Percentiles rank a stretch among this genome's conserved stretches.
Conservation (phyloP, 2,888 invertebrate species). For the Tromatobia lineatoria region DNA sequence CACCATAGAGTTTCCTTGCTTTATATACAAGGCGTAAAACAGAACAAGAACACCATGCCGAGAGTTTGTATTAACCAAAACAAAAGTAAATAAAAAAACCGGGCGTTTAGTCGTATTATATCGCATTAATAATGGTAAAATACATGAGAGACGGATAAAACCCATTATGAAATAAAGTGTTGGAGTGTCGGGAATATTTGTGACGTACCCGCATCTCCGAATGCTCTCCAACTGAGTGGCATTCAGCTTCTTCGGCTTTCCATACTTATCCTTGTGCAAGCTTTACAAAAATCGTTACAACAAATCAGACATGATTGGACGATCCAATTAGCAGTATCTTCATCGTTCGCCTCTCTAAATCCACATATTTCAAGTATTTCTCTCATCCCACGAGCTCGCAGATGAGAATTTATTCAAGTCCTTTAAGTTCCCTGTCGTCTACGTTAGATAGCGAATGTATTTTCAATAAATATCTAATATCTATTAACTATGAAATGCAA, state of each 20-base stretch:
- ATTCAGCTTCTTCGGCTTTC: constrained; percentile 93
- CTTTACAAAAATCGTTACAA: constrained; percentile 89
- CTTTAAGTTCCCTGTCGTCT: constrained; percentile 3
- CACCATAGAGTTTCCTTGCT: constrained; percentile 45
- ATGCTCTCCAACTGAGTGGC: constrained; percentile 92
- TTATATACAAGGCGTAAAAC: constrained; percentile 45
- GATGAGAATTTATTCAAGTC: neutral
- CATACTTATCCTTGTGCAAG: constrained; percentile 95
- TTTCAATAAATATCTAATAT: constrained; percentile 19
- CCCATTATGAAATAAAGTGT: constrained; percentile 41
- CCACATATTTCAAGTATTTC: neutral
- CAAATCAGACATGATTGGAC: constrained; percentile 72
- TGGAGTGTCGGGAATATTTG: constrained; percentile 77
- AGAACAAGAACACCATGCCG: constrained; percentile 63
- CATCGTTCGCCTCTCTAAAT: neutral
- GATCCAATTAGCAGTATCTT: constrained; percentile 27
- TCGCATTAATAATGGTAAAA: constrained; percentile 29
- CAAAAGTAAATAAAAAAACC: constrained; percentile 23
- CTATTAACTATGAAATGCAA: constrained; percentile 56
- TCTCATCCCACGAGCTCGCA: constrained; percentile 8
- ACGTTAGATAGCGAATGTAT: constrained; percentile 26
- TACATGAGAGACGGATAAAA: constrained; percentile 30
- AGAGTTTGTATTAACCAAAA: constrained; percentile 51
- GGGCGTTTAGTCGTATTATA: constrained; percentile 62
- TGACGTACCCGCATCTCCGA: constrained; percentile 91